Base-by-base conservation (phyloP, 37 sponge, comb jelly and placozoan genomes). In the Eunapius fragilis region DNA sequence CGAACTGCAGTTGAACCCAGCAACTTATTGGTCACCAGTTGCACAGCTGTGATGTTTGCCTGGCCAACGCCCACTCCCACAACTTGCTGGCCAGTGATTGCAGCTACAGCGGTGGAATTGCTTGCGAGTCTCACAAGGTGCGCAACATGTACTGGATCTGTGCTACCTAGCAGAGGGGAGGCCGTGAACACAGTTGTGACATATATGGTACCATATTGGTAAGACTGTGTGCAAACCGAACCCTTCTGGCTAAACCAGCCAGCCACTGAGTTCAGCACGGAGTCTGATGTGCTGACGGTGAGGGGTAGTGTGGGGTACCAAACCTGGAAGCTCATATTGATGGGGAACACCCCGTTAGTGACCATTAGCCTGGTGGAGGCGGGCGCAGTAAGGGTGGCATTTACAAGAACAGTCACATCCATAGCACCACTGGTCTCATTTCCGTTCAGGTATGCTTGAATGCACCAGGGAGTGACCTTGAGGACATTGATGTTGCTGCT, bases 241-340 rank as follows among this genome's bases (percentile, higher is more conserved):
- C 50, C 31, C 22, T 72, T 68, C 28, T 27, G 47, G 26, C 31
- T 27, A 30, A 36, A 25, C 79, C 72, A 82, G 9, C 81, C 82
- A 38, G 67, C 69, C 19, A 92, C 72, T 12, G 78, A 31, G 81
- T 82, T 93, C 71, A 93, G 68, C n/a, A 50, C 49, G 1, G 41
- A 17, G 68, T 93, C 94, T 4, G 27, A 69, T 22, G 38, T n/a
- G 69, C 7, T 49, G 0, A 90, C 14, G 23, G 49, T 70, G 22
- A 93, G 67, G 17, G 91, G 85, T 11, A 85, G 35, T 0, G 80
- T 74, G 48, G 94, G 94, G 38, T 71, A 87, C 88, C 85, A 93
- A 17, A 93, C 91, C 31, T 80, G 80, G 68, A 86, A 83, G 22
- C 71, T 45, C 31, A 90, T 67, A 28, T 25, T 28, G 32, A 85